Base-by-base conservation (phyloP, 2,113 vertebrate genomes). In the Tor tambroides region DNA sequence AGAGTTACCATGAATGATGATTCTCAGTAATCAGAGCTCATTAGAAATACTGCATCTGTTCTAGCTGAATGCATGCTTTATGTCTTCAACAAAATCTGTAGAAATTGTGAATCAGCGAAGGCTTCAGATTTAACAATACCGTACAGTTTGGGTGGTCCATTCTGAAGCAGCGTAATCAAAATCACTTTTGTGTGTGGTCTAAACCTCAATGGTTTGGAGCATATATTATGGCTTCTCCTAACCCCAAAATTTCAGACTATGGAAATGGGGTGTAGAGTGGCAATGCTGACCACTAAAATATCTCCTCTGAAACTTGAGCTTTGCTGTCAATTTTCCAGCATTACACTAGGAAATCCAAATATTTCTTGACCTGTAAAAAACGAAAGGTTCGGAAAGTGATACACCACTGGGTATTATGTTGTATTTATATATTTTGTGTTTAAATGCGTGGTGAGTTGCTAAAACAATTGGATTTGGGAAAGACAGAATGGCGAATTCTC, bases 151-250 rank as follows among this genome's bases (percentile, higher is more conserved):
- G 93, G 93, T 94, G 95, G 94, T 93, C 93, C 77, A 49, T 88
- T 86, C 77, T 88, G 81, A 90, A 85, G 77, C 79, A 80, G 84
- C 86, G 89, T 93, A 92, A 95, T 94, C 87, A 93, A 92, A 92
- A 93, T 94, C 91, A 90, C 91, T 94, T n/a, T 90, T 91, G 85
- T 89, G 90, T 91, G 65, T 67, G 91, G 93, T 80, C 93, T 91
- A 86, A 83, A 88, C 88, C 89, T 3, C 59, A 43, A 43, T 86
- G 75, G 80, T 86, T 91, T 91, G 88, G 92, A 91, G 80, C 88
- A 38, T 41, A 43, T 74, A 87, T 85, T 32, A 87, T 51, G 21
- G 84, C 90, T 90, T 6, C 8, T 86, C 5, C 4, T 87, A 90
- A 74, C 82, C 81, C 83, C 87, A 81, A 89, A 88, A 90, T 89